These are phyloP conservation scores for Lypha dubia DNA, from an alignment of 2,888 invertebrate species.

Conservation along the genomic window DNA sequence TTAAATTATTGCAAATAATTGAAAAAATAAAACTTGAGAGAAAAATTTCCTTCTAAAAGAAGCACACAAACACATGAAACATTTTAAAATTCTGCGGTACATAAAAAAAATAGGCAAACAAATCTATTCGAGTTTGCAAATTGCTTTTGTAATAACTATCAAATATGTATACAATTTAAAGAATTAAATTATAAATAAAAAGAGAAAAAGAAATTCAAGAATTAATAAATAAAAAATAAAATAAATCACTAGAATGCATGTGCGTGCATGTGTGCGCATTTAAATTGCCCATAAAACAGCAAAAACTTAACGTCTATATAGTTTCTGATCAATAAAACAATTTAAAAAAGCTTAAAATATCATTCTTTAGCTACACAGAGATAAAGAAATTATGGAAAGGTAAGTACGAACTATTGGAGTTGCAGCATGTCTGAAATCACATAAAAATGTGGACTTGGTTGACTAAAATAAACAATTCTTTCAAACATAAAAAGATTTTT, in stretches of 20 bases:
- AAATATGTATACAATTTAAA: constrained; percentile 28
- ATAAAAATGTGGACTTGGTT: too few species aligned
- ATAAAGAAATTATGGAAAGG: background rate
- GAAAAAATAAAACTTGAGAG: background rate
- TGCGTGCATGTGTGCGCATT: constrained; percentile 36
- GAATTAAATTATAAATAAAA: constrained; percentile 31
- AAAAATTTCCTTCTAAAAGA: background rate
- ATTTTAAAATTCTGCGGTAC: constrained; percentile 44
- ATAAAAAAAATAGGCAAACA: background rate
- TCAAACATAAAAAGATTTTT: too few species aligned
- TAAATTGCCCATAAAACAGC: constrained; percentile 32
- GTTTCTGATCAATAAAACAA: constrained; percentile 69
- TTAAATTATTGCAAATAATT: constrained; percentile 47
- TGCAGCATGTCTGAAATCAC: too few species aligned
- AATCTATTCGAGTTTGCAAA: background rate
- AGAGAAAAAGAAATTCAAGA: constrained; percentile 14
- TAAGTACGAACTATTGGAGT: constrained; percentile 5
- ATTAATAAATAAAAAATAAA: constrained; percentile 18
- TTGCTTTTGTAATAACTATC: constrained; percentile 62
- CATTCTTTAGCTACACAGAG: constrained; percentile 6
- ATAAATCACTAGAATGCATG: constrained; percentile 45
- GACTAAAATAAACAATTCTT: too few species aligned
- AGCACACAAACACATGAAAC: constrained; percentile 15
- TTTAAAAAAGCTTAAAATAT: constrained; percentile 67
- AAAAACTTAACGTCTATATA: constrained; percentile 45